Base-by-base conservation (phyloP, 2,888 invertebrate species). In the Drosophila quinaria region DNA sequence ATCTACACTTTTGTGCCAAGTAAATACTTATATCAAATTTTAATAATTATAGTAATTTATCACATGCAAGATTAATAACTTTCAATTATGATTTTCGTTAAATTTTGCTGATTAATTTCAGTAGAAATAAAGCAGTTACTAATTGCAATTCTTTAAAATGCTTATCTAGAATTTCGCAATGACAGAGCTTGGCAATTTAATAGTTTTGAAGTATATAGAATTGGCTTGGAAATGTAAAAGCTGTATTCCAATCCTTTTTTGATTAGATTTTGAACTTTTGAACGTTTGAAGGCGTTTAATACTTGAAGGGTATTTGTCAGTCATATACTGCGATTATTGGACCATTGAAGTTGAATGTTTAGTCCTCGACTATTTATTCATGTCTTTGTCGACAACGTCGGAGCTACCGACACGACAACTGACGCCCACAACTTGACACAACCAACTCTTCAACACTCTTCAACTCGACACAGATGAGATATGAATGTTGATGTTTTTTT, bases 351-450 rank as follows among this genome's bases (percentile, higher is more conserved):
- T 15, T 39, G 15, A 31, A 29, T 29, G 31, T 67, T 69, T 69
- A 65, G 64, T 85, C 78, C 69, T 70, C 80, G 63, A 54, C 65
- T 60, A 58, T 65, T 78, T 84, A 75, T 66, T 80, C 52, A 75
- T 54, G 64, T 85, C 62, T 68, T 46, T 75, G 44, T 59, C 37
- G 61, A 72, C 76, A 75, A 60, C 55, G 44, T 47, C 62, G 37
- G 5, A 47, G 69, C 80, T 79, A 79, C 71, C 63, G 68, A 35
- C 55, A 64, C 68, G 50, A 59, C 67, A 69, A 65, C 51, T 65
- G 74, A 84, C 83, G 88, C 84, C 84, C 76, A 82, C 84, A 76
- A 82, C 83, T 61, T 70, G 64, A 68, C 80, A 67, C 47, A 46
- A 13, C 17, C 56, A 47, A 47, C 47, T 56, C 31, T 52, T 62